These are phyloP conservation scores for Catamblyrhynchus diadema DNA, from an alignment of 2,797 vertebrate species.

Conservation along the genomic window DNA sequence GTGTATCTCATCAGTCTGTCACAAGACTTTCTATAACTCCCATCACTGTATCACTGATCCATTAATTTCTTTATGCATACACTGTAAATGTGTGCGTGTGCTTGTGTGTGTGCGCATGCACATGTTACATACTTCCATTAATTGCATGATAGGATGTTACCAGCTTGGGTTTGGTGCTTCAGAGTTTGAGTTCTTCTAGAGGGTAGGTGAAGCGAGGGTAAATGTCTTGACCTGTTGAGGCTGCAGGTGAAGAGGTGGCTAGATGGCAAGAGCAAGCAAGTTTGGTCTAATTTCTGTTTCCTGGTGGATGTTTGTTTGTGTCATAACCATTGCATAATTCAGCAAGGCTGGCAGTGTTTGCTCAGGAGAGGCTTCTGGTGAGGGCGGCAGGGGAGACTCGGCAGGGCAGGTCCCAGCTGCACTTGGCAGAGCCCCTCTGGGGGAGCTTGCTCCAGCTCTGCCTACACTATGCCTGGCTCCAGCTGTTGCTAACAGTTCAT, in stretches of 20 bases:
- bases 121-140: constrained; percentile 54
- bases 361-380: constrained; percentile 19
- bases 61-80: constrained; percentile 65
- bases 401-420: not conserved
- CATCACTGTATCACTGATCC: constrained; percentile 61
- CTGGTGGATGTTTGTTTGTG: constrained; percentile 43
- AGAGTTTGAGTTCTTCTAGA: not conserved
- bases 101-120: constrained; percentile 55
- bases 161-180: constrained; percentile 59
- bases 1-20: constrained; percentile 42
- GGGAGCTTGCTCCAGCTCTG: constrained; percentile 41
- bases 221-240: constrained; percentile 4
- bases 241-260: not conserved
- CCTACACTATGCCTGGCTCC: constrained; percentile 64
- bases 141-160: constrained; percentile 52
- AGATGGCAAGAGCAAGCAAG: not conserved
- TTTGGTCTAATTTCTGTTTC: constrained; percentile 39
- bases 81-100: constrained; percentile 30
- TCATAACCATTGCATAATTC: constrained; percentile 42
- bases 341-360: constrained; percentile 19
- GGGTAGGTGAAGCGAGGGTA: not conserved
- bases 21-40: constrained; percentile 30
- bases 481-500: constrained; percentile 74
- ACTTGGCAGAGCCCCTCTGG: not conserved
- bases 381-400: not conserved